Conservation (phyloP, 64 coral and sea anemone species). For the Hydrozoanthus tunicans region DNA sequence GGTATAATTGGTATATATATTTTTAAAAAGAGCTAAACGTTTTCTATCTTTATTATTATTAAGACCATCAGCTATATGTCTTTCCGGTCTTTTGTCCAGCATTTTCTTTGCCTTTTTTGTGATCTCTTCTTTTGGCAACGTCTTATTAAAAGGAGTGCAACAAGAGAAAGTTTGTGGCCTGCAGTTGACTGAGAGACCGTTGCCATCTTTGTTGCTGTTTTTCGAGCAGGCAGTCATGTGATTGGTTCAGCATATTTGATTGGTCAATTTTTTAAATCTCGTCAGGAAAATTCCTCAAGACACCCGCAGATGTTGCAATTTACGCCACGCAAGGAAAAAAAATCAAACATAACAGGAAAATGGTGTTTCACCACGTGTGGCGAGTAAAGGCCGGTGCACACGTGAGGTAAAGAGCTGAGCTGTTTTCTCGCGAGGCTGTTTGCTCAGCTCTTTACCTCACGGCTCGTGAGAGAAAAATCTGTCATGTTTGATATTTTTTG, state of each 20-base stretch:
- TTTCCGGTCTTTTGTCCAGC: neutral
- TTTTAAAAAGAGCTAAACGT: too few species aligned
- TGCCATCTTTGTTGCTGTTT: conserved; percentile 20
- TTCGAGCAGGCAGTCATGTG: conserved; percentile 15
- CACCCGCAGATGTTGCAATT: neutral
- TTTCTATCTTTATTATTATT: neutral
- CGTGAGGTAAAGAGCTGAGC: too few species aligned
- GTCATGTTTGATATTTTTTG: too few species aligned
- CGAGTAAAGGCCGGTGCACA: too few species aligned
- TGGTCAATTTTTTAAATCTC: too few species aligned
- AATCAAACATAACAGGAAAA: neutral
- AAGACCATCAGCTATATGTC: neutral
- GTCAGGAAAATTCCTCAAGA: too few species aligned
- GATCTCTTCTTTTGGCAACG: conserved; percentile 20
- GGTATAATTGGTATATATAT: too few species aligned
- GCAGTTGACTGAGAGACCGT: neutral
- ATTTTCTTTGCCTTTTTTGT: neutral
- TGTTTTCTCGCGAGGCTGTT: too few species aligned
- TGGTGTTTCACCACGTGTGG: too few species aligned
- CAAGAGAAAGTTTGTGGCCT: neutral
- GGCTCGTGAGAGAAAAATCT: too few species aligned
- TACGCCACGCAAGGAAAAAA: neutral
- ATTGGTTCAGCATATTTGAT: neutral
- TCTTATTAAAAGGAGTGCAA: neutral
- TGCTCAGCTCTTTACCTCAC: too few species aligned